Percentiles rank a stretch among this genome's conserved stretches.
Conservation (phyloP, 2,888 invertebrate species). For the Augiades crinisus region DNA sequence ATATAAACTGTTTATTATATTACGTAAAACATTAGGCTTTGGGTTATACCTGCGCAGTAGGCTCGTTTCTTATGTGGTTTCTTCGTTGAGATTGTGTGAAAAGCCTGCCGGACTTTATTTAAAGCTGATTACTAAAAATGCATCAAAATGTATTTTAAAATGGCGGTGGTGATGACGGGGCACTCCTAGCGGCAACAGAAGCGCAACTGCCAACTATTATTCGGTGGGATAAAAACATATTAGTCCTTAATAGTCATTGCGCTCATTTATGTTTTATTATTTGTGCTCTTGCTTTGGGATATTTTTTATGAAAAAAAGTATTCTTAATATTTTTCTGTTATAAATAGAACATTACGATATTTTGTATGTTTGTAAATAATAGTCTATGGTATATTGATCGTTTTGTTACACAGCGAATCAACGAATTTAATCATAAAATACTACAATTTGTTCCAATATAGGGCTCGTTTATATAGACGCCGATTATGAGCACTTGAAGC, state of each 20-base stretch:
- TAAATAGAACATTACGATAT: background rate
- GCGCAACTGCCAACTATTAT: too few relatives aligned
- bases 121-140: too few relatives aligned
- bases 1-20: too few relatives aligned
- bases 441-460: background rate
- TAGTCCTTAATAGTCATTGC: constrained; percentile 2
- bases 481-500: background rate
- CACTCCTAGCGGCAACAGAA: background rate
- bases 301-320: background rate
- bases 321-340: background rate
- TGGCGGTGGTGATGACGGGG: too few relatives aligned
- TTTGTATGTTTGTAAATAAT: constrained; percentile 18
- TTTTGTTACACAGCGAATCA: constrained; percentile 5
- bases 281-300: too few relatives aligned
- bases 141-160: too few relatives aligned
- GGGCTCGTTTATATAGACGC: background rate
- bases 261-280: background rate
- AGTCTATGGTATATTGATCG: constrained; percentile 13
- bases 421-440: constrained; percentile 21
- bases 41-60: too few relatives aligned
- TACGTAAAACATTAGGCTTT: too few relatives aligned
- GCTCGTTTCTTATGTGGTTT: too few relatives aligned
- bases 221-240: constrained; percentile 8
- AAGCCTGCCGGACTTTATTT: too few relatives aligned
- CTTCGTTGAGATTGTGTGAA: too few relatives aligned